Percentiles rank a stretch among this genome's conserved stretches.
These are phyloP conservation scores for Eolophus roseicapilla DNA, from an alignment of 2,113 vertebrate species.

Conservation along the genomic window DNA sequence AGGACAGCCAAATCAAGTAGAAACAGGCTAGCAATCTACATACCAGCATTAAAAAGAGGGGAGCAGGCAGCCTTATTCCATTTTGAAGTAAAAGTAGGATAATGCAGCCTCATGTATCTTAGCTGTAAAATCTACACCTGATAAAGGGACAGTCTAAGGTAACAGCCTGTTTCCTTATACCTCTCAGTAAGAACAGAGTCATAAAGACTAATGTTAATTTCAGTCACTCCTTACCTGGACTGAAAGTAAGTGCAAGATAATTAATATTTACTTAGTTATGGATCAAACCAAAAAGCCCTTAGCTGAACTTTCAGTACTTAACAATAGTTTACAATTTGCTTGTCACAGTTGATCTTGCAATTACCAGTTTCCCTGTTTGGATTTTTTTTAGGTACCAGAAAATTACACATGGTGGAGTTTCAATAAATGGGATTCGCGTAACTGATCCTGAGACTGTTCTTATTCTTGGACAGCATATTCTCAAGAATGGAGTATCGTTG, in stretches of 20 bases:
- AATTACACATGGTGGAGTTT: slow-evolving; percentile 87
- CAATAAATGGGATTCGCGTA: slow-evolving; percentile 85
- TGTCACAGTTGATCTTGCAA: not conserved
- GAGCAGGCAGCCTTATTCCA: not conserved
- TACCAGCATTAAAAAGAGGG: not conserved
- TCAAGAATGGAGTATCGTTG: slow-evolving; percentile 90
- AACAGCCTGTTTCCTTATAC: not conserved
- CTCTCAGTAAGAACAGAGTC: not conserved
- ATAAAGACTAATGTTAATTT: not conserved
- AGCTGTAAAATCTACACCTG: not conserved
- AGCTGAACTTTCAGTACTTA: not conserved
- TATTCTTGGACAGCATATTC: slow-evolving; percentile 86
- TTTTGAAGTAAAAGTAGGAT: not conserved
- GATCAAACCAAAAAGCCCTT: not conserved
- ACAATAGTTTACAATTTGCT: not conserved
- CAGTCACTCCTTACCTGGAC: not conserved
- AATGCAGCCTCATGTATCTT: not conserved
- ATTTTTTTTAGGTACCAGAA: slow-evolving; percentile 83
- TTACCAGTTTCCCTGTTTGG: not conserved
- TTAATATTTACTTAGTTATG: not conserved
- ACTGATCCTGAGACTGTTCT: slow-evolving; percentile 88
- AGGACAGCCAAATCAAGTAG: not conserved
- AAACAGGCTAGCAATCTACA: not conserved
- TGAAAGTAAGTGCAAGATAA: not conserved
- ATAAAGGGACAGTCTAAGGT: not conserved